phyloP scores from a whole-genome alignment of 2,113 vertebrate species.

The Brevimyrus niger region DNA sequence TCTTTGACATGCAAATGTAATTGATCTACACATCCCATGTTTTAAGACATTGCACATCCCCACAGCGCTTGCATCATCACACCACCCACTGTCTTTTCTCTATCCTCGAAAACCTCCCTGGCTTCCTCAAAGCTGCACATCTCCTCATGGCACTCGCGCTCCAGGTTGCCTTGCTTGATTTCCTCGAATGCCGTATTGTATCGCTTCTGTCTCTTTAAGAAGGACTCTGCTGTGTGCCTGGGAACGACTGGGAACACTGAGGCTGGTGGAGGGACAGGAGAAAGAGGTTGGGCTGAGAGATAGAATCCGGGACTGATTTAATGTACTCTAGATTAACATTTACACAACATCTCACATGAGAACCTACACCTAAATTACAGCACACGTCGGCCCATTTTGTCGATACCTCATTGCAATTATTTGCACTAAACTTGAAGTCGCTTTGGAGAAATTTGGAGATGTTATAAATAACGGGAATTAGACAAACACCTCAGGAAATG shows the following conservation, averaged over 20 bases:
- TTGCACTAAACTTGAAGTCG: neutral
- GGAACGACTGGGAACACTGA: conserved; percentile 62
- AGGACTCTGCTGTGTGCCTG: conserved; percentile 50
- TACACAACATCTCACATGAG: neutral
- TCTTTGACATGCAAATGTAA: neutral
- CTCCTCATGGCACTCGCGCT: conserved; percentile 76
- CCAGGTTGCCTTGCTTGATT: conserved; percentile 61
- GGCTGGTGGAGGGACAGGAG: conserved; percentile 13
- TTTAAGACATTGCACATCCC: neutral
- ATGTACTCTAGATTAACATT: neutral
- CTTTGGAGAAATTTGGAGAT: neutral
- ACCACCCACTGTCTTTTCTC: conserved; percentile 62
- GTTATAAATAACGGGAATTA: neutral
- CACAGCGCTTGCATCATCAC: neutral
- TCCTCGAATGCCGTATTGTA: conserved; percentile 71
- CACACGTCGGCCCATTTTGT: neutral
- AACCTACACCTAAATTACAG: neutral
- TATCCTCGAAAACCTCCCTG: conserved; percentile 72
- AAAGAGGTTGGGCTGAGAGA: neutral
- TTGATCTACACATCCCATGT: neutral
- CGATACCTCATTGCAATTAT: neutral
- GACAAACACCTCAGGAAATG: neutral
- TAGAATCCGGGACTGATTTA: neutral
- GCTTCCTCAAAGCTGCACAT: conserved; percentile 73
- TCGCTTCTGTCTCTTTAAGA: conserved; percentile 68